Conservation (phyloP, 2,113 vertebrate species). For the Telmatochromis bifrenatus region DNA sequence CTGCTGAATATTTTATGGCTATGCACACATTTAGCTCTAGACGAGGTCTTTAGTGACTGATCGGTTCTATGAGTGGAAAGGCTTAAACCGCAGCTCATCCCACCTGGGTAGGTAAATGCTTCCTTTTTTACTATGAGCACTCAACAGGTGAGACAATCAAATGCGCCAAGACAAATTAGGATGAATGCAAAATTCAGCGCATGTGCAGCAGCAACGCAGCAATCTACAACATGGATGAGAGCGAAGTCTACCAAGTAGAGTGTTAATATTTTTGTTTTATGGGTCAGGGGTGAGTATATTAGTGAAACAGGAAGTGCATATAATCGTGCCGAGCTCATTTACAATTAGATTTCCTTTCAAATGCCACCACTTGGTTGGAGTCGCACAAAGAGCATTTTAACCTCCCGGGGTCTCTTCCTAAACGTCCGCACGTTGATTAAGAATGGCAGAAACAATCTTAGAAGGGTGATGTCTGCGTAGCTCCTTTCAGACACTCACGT, state of each 20-base stretch:
- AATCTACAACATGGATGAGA: background rate
- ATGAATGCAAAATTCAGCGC: background rate
- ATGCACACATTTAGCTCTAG: background rate
- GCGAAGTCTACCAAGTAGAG: background rate
- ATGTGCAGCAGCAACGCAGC: background rate
- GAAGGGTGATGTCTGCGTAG: background rate
- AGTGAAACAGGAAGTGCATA: background rate
- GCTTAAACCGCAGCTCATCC: background rate
- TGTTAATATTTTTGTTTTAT: background rate
- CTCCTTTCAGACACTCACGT: background rate
- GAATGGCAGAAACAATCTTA: background rate
- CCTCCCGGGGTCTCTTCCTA: background rate
- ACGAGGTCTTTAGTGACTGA: background rate
- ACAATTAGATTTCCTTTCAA: conserved; percentile 10
- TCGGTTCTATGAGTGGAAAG: background rate
- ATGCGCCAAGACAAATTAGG: background rate
- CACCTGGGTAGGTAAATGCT: background rate
- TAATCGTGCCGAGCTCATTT: background rate
- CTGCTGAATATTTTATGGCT: background rate
- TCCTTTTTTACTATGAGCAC: background rate
- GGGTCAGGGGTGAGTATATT: background rate
- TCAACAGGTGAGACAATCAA: background rate
- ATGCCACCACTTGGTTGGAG: background rate
- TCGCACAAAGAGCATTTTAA: background rate
- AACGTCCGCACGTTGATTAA: background rate